These are phyloP conservation scores for Graphium colonna DNA, from an alignment of 2,888 invertebrate species.

Conservation along the genomic window DNA sequence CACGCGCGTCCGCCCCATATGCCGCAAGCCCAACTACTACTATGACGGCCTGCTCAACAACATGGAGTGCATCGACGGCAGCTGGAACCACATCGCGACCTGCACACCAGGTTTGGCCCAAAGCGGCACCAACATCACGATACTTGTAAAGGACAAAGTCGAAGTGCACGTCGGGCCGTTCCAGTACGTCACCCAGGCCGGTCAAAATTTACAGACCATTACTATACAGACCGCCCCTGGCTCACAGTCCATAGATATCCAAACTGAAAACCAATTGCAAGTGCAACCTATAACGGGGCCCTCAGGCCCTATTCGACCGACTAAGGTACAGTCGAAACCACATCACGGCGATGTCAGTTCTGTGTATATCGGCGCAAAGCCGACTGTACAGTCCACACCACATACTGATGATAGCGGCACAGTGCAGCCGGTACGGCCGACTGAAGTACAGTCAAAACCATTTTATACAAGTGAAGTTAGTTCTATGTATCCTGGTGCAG, in stretches of 20 bases:
- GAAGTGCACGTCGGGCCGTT: constrained; percentile 39
- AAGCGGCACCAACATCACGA: constrained; percentile 49
- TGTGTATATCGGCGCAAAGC: background rate
- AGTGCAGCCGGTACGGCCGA: background rate
- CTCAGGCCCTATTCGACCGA: constrained; percentile 38
- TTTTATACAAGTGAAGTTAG: background rate
- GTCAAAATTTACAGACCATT: too few species aligned
- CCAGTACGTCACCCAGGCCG: constrained; percentile 23
- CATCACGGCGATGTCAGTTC: too few species aligned
- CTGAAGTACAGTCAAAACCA: background rate
- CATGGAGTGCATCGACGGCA: constrained; percentile 49
- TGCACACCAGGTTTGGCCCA: constrained; percentile 53
- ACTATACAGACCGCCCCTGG: background rate
- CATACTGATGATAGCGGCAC: background rate
- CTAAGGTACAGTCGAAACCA: constrained; percentile 38
- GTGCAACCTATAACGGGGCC: constrained; percentile 30
- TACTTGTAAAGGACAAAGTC: constrained; percentile 45
- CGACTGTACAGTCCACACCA: background rate
- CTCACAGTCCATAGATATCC: constrained; percentile 38
- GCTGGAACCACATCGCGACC: constrained; percentile 44
- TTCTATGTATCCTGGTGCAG: background rate
- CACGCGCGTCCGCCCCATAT: constrained; percentile 41
- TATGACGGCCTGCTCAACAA: constrained; percentile 31
- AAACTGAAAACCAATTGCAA: too few species aligned
- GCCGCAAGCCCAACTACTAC: constrained; percentile 50